Evolutionary conservation across 2,888 invertebrate species (phyloP), one percentile per base, ranked within the genome.

Genomic region (Pimpla rufipes): DNA sequence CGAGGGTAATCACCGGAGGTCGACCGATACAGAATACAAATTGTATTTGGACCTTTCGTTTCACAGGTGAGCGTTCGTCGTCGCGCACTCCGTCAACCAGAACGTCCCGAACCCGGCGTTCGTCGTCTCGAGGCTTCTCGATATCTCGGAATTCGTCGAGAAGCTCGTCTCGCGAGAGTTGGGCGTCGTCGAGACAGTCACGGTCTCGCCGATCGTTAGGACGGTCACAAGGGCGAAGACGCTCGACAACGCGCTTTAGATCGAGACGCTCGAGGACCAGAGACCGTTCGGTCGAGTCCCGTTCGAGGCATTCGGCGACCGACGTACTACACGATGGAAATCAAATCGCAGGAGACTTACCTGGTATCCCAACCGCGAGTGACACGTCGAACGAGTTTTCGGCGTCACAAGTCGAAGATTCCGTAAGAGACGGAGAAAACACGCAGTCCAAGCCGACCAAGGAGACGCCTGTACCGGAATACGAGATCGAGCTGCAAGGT

Each of bases 401-500:
- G 42, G 11, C 7, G 11, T 8, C 57, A 7, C 50, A 42, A 50
- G 50, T 5, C 50, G 50, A 57, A 47, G 59, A 42, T 64, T 67
- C 64, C 35, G 1, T 11, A 42, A 45, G 11, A 21, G 21, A 7
- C 21, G 23, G 35, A 13, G 29, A 59, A 13, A 23, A 18, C 21
- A 29, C 59, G n/a, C 66, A 21, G 52, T 5, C 42, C 64, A 59
- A 59, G 16, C 62, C 29, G 35, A n/a, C 7, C 18, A 16, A 29
- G 47, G 18, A 8, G 10, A 23, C 52, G 18, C 6, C 8, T 10
- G 7, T 52, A 16, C 35, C 52, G 11, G 79, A 79, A 74, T 73
- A 79, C 64, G 79, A 79, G 23, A 16, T 79, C n/a, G 79, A 79
- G 21, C 64, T 79, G 1, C 79, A 79, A 23, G 59, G 52, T 45